Conservation (phyloP, 1,140 invertebrate genomes). For the Caenorhabditis latens region DNA sequence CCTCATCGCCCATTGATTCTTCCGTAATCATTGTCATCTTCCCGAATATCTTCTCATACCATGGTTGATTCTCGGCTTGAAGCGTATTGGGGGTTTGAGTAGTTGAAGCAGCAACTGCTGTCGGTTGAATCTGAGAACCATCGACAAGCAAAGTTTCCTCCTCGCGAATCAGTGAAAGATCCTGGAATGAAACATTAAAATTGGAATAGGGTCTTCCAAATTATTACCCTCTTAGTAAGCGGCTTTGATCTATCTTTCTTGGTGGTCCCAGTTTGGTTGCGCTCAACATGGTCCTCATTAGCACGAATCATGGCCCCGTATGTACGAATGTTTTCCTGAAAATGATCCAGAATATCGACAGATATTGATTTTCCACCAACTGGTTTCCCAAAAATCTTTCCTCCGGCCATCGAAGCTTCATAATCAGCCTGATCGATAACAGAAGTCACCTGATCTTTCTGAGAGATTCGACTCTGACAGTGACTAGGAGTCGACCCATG, state of each 20-base stretch:
- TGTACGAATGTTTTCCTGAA: conserved; percentile 41
- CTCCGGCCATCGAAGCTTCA: conserved; percentile 29
- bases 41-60: conserved; percentile 34
- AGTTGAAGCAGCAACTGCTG: neutral
- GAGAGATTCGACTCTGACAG: neutral
- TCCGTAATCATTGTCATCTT: conserved; percentile 35
- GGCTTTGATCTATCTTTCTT: neutral
- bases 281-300: conserved; percentile 17
- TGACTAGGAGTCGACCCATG: neutral
- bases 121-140: conserved; percentile 4
- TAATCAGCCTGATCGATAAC: conserved; percentile 37
- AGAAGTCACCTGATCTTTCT: neutral
- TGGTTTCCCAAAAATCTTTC: conserved; percentile 45
- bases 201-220: too few relatives aligned
- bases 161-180: conserved; percentile 54
- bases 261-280: conserved; percentile 1
- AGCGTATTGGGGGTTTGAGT: neutral
- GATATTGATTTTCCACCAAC: neutral
- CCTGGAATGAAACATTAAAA: neutral
- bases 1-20: neutral
- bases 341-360: neutral
- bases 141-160: conserved; percentile 39
- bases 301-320: conserved; percentile 37
- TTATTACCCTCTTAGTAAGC: neutral
- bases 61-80: conserved; percentile 1